Conservation (phyloP, 2,888 invertebrate species). For the Tubulanus polymorphus region DNA sequence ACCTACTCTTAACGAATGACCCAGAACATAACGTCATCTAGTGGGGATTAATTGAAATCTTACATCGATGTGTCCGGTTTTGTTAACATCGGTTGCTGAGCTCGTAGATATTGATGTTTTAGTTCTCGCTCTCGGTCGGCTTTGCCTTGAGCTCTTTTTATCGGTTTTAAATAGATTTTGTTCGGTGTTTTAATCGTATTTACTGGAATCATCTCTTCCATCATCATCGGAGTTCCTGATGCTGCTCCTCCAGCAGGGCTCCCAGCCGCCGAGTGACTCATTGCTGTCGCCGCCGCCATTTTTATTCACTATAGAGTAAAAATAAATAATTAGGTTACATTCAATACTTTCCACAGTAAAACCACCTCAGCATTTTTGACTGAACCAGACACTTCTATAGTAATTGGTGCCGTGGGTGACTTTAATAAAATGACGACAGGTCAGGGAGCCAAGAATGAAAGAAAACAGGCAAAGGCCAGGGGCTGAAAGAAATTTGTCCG, state of each 20-base stretch:
- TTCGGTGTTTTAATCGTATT: conserved; percentile 24
- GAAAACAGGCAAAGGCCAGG: no score
- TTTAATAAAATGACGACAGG: no score
- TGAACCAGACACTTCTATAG: no score
- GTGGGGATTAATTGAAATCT: conserved; percentile 8
- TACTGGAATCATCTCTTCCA: conserved; percentile 17
- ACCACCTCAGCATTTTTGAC: no score
- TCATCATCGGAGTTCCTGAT: conserved; percentile 18
- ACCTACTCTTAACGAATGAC: neutral
- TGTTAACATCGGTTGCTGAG: conserved; percentile 32
- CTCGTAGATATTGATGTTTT: conserved; percentile 24
- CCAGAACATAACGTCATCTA: no score
- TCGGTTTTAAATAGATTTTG: conserved; percentile 28
- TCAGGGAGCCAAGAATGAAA: no score
- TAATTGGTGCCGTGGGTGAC: no score
- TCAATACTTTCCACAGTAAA: no score
- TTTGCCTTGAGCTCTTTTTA: conserved; percentile 23
- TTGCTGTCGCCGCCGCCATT: conserved; percentile 40
- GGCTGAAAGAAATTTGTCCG: no score
- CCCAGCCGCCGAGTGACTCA: conserved; percentile 30
- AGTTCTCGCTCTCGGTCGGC: conserved; percentile 27
- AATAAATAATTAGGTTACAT: no score
- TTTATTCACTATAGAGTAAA: no score
- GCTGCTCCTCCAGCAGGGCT: no score
- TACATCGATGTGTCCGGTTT: conserved; percentile 42